Conservation (phyloP, 2,113 vertebrate genomes). For the Parus major region DNA sequence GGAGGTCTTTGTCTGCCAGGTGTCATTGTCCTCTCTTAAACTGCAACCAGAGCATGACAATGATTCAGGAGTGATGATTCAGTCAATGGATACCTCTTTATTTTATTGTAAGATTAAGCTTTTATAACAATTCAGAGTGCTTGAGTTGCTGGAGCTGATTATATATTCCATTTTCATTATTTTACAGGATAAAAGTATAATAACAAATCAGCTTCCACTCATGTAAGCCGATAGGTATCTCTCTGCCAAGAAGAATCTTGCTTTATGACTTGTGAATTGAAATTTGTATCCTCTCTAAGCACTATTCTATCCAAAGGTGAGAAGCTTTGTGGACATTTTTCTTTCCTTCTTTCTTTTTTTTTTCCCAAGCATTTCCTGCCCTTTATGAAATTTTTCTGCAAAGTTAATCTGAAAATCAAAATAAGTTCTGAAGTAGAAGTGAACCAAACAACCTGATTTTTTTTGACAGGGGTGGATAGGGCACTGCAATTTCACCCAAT, state of each 20-base stretch:
- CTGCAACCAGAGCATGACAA: neutral
- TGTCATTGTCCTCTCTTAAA: neutral
- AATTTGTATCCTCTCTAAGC: neutral
- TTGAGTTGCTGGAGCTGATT: neutral
- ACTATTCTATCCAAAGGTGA: neutral
- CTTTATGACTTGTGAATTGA: neutral
- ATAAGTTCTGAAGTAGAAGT: neutral
- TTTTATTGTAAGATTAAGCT: neutral
- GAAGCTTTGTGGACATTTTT: neutral
- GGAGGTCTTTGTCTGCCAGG: neutral
- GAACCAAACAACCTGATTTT: neutral
- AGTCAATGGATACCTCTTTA: neutral
- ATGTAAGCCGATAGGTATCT: rapidly evolving
- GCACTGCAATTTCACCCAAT: neutral
- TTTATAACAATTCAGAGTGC: neutral
- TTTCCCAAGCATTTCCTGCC: neutral
- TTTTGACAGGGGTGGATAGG: neutral
- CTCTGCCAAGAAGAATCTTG: neutral
- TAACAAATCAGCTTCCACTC: neutral
- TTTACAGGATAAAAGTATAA: neutral
- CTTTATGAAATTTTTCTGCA: neutral
- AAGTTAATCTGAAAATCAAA: neutral
- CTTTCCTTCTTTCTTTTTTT: neutral
- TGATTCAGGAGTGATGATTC: neutral
- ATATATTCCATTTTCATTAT: neutral